These are phyloP conservation scores for Planococcus citri DNA, from an alignment of 1,140 invertebrate genomes.

Conservation along the genomic window DNA sequence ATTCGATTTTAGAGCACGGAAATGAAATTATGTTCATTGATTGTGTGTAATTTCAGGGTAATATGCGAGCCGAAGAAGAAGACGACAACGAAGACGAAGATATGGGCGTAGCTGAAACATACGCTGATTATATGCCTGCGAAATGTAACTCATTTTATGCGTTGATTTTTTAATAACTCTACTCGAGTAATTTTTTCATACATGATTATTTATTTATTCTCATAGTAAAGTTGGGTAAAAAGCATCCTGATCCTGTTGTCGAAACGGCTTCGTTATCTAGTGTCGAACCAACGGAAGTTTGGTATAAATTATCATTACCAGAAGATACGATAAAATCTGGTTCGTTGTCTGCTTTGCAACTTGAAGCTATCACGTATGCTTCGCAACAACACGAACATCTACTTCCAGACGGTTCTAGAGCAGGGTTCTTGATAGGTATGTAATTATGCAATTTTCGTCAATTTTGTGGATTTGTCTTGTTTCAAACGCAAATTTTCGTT, in stretches of 20 bases:
- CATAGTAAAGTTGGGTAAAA: constrained; percentile 79
- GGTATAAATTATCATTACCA: constrained; percentile 77
- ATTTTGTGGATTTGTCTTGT: background rate
- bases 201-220: constrained; percentile 24
- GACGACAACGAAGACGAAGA: constrained; percentile 92
- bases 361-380: constrained; percentile 93
- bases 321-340: constrained; percentile 72
- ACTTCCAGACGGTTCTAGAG: constrained; percentile 76
- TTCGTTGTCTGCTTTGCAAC: constrained; percentile 82
- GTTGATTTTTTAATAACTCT: constrained; percentile 5
- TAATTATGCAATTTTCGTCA: background rate
- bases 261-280: constrained; percentile 95
- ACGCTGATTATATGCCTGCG: constrained; percentile 92
- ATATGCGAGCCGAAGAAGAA: constrained; percentile 40
- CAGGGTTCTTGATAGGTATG: constrained; percentile 85
- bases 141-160: constrained; percentile 54
- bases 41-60: background rate
- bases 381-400: constrained; percentile 91
- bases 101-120: constrained; percentile 94
- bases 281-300: constrained; percentile 88
- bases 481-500: constrained; percentile 16
- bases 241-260: constrained; percentile 98
- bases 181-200: background rate
- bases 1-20: too few relatives aligned
- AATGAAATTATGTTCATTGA: too few relatives aligned